Conservation (phyloP, 2,113 vertebrate genomes). For the Gnathonemus longibarbis region DNA sequence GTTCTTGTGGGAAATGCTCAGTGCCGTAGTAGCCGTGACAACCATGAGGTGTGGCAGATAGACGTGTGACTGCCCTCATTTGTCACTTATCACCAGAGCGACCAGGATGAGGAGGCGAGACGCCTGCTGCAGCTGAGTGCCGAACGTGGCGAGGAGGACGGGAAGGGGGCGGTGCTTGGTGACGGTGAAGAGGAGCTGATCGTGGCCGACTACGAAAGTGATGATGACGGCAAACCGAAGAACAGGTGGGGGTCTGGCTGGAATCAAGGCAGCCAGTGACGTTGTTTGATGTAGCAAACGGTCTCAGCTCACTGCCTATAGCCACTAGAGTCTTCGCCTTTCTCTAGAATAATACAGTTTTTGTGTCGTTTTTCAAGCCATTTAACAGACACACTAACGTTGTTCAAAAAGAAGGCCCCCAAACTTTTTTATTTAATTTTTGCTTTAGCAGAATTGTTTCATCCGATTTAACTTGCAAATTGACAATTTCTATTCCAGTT, state of each 20-base stretch:
- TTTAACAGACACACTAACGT: background rate
- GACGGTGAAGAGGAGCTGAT: slow-evolving; percentile 76
- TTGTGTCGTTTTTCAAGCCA: background rate
- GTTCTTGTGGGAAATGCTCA: background rate
- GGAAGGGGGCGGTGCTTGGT: slow-evolving; percentile 46
- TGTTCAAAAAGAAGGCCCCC: background rate
- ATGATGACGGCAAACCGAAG: slow-evolving; percentile 69
- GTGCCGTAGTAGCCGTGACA: background rate
- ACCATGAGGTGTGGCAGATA: background rate
- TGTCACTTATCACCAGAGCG: slow-evolving; percentile 50
- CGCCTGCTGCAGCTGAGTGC: slow-evolving; percentile 73
- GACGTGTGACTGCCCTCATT: background rate
- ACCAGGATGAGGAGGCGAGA: slow-evolving; percentile 71
- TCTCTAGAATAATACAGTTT: background rate
- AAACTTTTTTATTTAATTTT: background rate
- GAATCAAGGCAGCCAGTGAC: background rate
- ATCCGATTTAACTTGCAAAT: background rate
- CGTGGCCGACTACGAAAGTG: slow-evolving; percentile 85
- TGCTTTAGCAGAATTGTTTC: background rate
- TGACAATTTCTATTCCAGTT: background rate
- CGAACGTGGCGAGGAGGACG: slow-evolving; percentile 48
- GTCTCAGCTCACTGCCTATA: background rate
- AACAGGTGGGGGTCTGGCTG: slow-evolving; percentile 40
- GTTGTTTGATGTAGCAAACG: no score
- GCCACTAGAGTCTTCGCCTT: background rate